phyloP scores from a whole-genome alignment of 2,888 invertebrate species.

The Onthophagus sagittarius region DNA sequence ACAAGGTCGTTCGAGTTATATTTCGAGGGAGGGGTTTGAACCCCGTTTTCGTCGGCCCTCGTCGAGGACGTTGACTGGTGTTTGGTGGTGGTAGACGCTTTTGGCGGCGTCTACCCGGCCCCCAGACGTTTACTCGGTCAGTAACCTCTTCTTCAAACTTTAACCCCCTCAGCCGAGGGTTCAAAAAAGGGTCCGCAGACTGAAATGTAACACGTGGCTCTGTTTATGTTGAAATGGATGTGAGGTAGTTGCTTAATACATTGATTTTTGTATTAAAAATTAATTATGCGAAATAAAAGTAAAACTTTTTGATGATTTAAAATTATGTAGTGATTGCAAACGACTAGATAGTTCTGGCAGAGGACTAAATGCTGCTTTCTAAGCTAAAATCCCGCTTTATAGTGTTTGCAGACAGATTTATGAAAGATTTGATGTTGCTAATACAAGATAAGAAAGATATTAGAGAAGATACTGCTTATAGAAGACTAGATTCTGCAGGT shows the following conservation, averaged over 20 bases:
- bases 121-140: background rate
- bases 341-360: too few relatives aligned
- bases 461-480: too few relatives aligned
- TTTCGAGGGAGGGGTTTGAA: background rate
- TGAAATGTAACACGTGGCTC: background rate
- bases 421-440: too few relatives aligned
- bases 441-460: too few relatives aligned
- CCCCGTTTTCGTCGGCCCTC: background rate
- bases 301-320: too few relatives aligned
- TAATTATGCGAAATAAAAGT: too few relatives aligned
- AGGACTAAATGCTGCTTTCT: too few relatives aligned
- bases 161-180: background rate
- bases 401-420: too few relatives aligned
- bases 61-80: too few relatives aligned
- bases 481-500: too few relatives aligned
- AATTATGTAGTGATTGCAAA: too few relatives aligned
- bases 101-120: background rate
- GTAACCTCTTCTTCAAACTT: background rate
- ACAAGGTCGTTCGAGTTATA: background rate
- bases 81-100: background rate
- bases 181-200: background rate
- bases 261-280: background rate
- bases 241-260: background rate
- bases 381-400: too few relatives aligned
- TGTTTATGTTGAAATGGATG: background rate